These are phyloP conservation scores for Oryzaephilus surinamensis DNA, from an alignment of 1,140 invertebrate species.

Conservation along the genomic window DNA sequence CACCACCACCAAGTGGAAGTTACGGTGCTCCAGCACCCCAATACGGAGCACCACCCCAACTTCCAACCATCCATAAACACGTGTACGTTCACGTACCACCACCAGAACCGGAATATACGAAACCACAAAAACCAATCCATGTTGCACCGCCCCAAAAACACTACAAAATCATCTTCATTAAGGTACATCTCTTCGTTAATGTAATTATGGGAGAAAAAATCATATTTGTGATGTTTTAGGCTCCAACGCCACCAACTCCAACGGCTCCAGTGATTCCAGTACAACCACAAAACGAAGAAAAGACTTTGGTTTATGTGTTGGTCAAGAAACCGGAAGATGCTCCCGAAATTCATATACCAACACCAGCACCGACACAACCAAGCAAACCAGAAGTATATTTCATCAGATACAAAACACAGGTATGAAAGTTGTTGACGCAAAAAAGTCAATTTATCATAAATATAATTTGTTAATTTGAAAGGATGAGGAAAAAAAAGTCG, in stretches of 20 bases:
- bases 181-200: constrained; percentile 33
- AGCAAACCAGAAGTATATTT: constrained; percentile 78
- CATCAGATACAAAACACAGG: constrained; percentile 76
- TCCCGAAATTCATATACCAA: constrained; percentile 63
- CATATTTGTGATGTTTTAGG: constrained; percentile 30
- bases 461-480: neutral
- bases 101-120: constrained; percentile 63
- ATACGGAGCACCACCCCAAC: constrained; percentile 61
- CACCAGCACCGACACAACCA: constrained; percentile 65
- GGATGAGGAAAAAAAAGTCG: too few relatives aligned
- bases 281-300: constrained; percentile 71
- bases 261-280: constrained; percentile 64
- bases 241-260: constrained; percentile 66
- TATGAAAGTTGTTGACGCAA: constrained; percentile 21
- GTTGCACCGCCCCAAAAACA: constrained; percentile 71
- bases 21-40: constrained; percentile 44
- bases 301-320: constrained; percentile 75
- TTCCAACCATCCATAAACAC: constrained; percentile 70
- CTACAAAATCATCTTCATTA: constrained; percentile 84
- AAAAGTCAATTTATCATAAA: neutral
- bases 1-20: constrained; percentile 35
- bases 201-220: neutral
- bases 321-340: constrained; percentile 76
- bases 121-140: constrained; percentile 49
- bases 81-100: constrained; percentile 80